Base-by-base conservation (phyloP, 2,797 vertebrate genomes). In the Uromys caudimaculatus region DNA sequence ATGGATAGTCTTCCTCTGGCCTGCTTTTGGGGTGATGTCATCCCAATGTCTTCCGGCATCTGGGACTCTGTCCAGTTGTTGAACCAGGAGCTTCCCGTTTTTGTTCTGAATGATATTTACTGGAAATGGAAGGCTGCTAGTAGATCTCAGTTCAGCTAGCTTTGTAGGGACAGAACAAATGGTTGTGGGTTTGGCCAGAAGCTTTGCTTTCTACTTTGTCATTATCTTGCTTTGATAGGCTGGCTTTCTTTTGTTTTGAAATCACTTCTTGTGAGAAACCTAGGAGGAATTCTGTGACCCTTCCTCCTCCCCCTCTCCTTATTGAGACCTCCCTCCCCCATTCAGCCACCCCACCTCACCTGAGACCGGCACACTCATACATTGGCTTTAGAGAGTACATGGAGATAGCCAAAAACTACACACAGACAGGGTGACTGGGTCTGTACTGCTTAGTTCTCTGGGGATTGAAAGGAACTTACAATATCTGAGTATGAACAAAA, bases 91-190 rank as follows among this genome's bases (percentile, higher is more conserved):
- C 95, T 93, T 95, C 94, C 97, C 86, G 95, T 73, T 97, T 98
- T 97, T 98, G 97, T 97, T 97, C 88, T 97, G 73, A 97, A 89
- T 94, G 95, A 96, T 96, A 92, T 97, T 98, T 97, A 97, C 97
- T 97, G 97, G 97, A 98, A 97, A 93, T 95, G 97, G 75, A 97
- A 89, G 96, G 91, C 58, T 38, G 24, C 95, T 95, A 94, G 79
- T 77, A 88, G 97, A 97, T 97, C 85, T 94, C 77, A 76, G 6
- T 86, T 93, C 69, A 95, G 95, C 97, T 97, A 97, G 89, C 87
- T 95, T 97, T 97, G 95, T 94, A 64, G 67, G 77, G 81, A 75
- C 96, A 91, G 95, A 84, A 97, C 94, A 83, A 97, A 90, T 83
- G 95, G 93, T 56, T 60, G 52, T 71, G 91, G 79, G 75, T 82